Conservation (phyloP, 1,140 invertebrate genomes). For the Drosophila pruinosa region DNA sequence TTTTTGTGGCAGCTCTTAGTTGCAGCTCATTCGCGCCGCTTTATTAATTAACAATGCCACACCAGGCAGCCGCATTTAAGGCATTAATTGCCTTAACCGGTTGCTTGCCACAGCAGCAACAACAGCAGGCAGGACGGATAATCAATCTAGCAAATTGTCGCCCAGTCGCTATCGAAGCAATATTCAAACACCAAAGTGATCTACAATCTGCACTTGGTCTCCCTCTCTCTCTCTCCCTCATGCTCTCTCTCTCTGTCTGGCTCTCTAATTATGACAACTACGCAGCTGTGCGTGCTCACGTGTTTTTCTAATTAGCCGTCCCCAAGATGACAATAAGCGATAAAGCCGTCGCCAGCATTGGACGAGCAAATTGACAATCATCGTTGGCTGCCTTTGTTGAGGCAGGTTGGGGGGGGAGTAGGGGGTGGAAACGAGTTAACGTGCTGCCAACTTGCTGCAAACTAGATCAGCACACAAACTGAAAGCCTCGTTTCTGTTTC, state of each 20-base stretch:
- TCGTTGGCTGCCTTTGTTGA: not conserved
- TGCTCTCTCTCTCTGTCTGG: conserved; percentile 13
- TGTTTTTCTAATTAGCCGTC: conserved; percentile 77
- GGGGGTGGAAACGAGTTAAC: not conserved
- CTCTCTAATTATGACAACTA: conserved; percentile 81
- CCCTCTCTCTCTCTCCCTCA: conserved; percentile 4
- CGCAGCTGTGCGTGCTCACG: conserved; percentile 77
- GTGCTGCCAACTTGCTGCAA: conserved; percentile 33
- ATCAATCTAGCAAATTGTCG: conserved; percentile 81
- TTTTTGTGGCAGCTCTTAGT: conserved; percentile 1
- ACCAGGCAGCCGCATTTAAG: conserved; percentile 76
- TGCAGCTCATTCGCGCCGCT: conserved; percentile 45
- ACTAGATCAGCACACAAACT: not conserved
- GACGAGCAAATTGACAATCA: conserved; percentile 76
- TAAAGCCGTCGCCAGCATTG: conserved; percentile 71
- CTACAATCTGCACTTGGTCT: conserved; percentile 5
- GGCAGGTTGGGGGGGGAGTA: too few relatives aligned
- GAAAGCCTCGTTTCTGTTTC: not conserved
- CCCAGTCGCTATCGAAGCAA: conserved; percentile 43
- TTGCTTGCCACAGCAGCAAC: conserved; percentile 31
- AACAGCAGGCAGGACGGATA: conserved; percentile 53
- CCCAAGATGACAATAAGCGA: conserved; percentile 76
- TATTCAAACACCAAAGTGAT: conserved; percentile 40
- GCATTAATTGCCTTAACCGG: conserved; percentile 75
- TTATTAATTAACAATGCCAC: conserved; percentile 82